Evolutionary conservation across 2,888 invertebrate genomes (phyloP), one percentile per base, ranked within the genome.

Genomic region (Pollenia labialis): DNA sequence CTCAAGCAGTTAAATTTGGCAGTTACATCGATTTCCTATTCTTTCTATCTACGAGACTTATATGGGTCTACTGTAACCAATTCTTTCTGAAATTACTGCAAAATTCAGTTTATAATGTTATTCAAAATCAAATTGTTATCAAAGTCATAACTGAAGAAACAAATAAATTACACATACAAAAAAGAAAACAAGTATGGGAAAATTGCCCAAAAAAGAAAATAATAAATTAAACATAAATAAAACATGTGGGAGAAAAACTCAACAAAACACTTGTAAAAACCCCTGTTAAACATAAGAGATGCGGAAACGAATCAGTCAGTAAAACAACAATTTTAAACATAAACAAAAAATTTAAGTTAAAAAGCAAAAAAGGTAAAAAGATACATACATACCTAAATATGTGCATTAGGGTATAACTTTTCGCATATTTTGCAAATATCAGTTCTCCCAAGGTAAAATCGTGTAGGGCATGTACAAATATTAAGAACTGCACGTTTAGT

Each of bases 61-160:
- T 32, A 0, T 32, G 4, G 32, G 4, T 32, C 32, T 6, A 0
- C 32, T 32, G 32, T 6, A 32, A 32, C 4, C 32, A 32, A 32
- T 32, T 32, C 32, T 6, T 32, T 6, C 32, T 32, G 32, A 32
- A 6, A 32, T 6, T 4, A 32, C 32, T 32, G 4, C 3, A 1
- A 32, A 32, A 32, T 32, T 32, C 32, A 32, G 18, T 23, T 23
- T 23, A 23, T 23, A 23, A 23, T 23, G 23, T 23, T 23, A 23
- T 23, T 23, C 1, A 23, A 23, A 23, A 6, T 32, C 4, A 32
- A 32, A 32, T 32, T 32, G 32, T 32, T 32, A 32, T 32, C 74
- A 84, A 74, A 60, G 46, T 60, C 60, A 68, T 68, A 62, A 42
- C 54, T 50, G 44, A 84, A 71, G 69, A 77, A 60, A 71, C 18